phyloP scores from a whole-genome alignment of 35 echinoderm and acorn worm genomes.

The Ptychodera flava region DNA sequence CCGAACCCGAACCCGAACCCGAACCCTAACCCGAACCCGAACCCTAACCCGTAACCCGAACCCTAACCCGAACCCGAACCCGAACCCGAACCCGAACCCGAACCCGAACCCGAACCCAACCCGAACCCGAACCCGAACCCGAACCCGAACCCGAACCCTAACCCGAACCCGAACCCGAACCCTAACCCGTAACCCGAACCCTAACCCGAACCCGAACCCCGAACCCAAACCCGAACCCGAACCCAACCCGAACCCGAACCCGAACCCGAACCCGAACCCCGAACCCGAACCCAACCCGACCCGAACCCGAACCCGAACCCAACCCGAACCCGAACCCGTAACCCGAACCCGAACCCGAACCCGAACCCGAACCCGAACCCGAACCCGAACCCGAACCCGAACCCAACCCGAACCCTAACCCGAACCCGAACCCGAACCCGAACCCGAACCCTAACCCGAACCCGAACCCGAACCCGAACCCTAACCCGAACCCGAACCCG shows the following conservation, averaged over 20 bases:
- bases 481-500: slow-evolving; percentile 30
- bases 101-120: slow-evolving; percentile 21
- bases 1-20: slow-evolving; percentile 37
- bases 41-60: slow-evolving; percentile 26
- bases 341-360: slow-evolving; percentile 21
- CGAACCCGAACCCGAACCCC: slow-evolving; percentile 37
- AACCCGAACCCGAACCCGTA: slow-evolving; percentile 18
- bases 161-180: slow-evolving; percentile 35
- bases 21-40: slow-evolving; percentile 29
- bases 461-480: slow-evolving; percentile 27
- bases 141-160: slow-evolving; percentile 32
- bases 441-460: slow-evolving; percentile 34
- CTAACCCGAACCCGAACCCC: slow-evolving; percentile 33
- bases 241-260: slow-evolving; percentile 21
- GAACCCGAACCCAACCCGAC: slow-evolving; percentile 13
- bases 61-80: slow-evolving; percentile 34
- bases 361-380: slow-evolving; percentile 22
- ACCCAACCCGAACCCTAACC: slow-evolving; percentile 37
- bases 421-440: slow-evolving; percentile 36
- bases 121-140: slow-evolving; percentile 31
- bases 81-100: slow-evolving; percentile 24
- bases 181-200: slow-evolving; percentile 26
- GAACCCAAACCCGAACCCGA: slow-evolving; percentile 36
- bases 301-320: slow-evolving; percentile 19
- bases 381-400: slow-evolving; percentile 22